These are phyloP conservation scores for Crepidodera aurea DNA, from an alignment of 2,888 invertebrate genomes.

Conservation along the genomic window DNA sequence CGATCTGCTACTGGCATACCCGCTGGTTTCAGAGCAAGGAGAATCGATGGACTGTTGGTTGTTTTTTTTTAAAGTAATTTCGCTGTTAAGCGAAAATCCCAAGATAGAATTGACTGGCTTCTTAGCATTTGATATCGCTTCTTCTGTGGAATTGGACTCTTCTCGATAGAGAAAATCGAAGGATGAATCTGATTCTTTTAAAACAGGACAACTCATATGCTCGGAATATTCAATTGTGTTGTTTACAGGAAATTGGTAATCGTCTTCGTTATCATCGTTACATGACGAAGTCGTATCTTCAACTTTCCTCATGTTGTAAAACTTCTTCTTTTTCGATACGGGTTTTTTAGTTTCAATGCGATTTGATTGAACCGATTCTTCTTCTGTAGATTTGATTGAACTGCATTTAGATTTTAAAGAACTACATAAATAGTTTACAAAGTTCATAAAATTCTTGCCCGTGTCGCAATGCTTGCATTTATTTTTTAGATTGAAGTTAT, in stretches of 20 bases:
- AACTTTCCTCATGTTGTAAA: not conserved
- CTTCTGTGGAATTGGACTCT: constrained; percentile 2
- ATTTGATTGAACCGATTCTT: not conserved
- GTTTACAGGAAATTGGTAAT: not conserved
- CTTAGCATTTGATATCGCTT: not conserved
- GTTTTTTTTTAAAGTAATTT: constrained; percentile 4
- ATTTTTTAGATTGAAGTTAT: not conserved
- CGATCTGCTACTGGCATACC: constrained; percentile 46
- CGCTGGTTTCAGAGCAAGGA: constrained; percentile 45
- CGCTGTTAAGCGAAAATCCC: constrained; percentile 23
- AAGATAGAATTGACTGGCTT: constrained; percentile 16
- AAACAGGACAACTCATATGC: constrained; percentile 34
- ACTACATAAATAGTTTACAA: constrained; percentile 25
- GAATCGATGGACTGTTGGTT: not conserved
- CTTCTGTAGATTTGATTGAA: not conserved
- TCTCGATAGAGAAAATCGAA: constrained; percentile 25
- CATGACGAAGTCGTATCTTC: not conserved
- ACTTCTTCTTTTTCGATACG: not conserved
- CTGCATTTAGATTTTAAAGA: constrained; percentile 4
- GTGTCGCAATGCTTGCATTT: constrained; percentile 9
- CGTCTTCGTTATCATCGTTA: not conserved
- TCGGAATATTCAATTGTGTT: not conserved
- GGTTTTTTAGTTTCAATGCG: not conserved
- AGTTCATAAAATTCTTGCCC: constrained; percentile 15
- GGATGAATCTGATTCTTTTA: constrained; percentile 9